Base-by-base conservation (phyloP, 2,113 vertebrate genomes). In the Myrmophylax atrothorax region DNA sequence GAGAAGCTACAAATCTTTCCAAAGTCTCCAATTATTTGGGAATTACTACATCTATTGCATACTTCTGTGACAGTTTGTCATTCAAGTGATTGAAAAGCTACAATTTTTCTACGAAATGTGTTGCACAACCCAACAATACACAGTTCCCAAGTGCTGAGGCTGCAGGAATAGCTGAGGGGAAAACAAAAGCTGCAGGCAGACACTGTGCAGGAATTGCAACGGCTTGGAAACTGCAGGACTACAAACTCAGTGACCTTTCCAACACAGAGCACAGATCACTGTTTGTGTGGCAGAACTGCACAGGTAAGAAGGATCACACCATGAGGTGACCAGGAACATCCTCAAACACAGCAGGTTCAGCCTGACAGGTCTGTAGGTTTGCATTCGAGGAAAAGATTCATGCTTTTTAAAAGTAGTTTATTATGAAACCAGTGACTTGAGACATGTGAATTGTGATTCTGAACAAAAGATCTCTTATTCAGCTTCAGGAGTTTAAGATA, bases 321-420 rank as follows among this genome's bases (percentile, higher is more conserved):
- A 15, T 0, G 5, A 62, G 14, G 40, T 1, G 6, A 22, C 4
- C n/a, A 25, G 17, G 46, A 81, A 85, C 81, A 47, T 14, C 8
- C 7, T 18, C 17, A 16, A 40, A 16, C 12, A 1, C 0, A 12
- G 12, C 0, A 23, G n/a, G 22, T 6, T 37, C 35, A 69, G 58
- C 9, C 10, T 20, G 33, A 25, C 0, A 25, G 38, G 25, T 22
- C 59, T 14, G 50, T 0, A 40, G 24, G 6, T 52, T 7, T 44
- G 38, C 15, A 62, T 40, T 1, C 72, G 29, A 75, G 29, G 56
- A 74, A 78, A 37, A 4, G 3, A 2, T 52, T 35, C 3, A 6
- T 2, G 7, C 5, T 20, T 26, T 92, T 73, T 49, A 23, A 15
- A 55, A 84, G 23, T 1, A n/a, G 42, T 35, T 70, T n/a, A 38